Base-by-base conservation (phyloP, 53 echinoderm and acorn worm genomes). In the Paelopatides confundens region DNA sequence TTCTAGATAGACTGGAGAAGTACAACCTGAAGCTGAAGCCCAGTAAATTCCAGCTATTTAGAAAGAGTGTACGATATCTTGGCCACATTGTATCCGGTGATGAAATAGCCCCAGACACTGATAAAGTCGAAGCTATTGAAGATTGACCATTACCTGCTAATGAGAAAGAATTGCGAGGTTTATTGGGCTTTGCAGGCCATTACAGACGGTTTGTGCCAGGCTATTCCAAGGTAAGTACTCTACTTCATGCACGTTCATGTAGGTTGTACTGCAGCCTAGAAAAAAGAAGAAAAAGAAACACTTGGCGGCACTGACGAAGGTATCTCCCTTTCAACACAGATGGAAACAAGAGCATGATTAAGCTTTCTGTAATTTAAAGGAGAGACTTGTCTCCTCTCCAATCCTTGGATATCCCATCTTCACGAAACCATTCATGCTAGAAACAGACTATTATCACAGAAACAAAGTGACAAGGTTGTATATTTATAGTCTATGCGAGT, bases 21-120 rank as follows among this genome's bases (percentile, higher is more conserved):
- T 54, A 43, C 24, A 90, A 90, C 81, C 86, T 95, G 12, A 93
- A 93, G 77, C 83, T 90, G 17, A 92, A 94, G 63, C 87, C 81
- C 0, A 84, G 85, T 66, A 94, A 92, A 51, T 92, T 90, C 84
- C 77, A 90, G 46, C 76, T 89, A n/a, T 92, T 92, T 62, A 62
- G 77, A 38, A 30, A 78, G 69, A 69, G 76, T 21, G 50, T 92
- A 2, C 21, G 62, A 2, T 89, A 92, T 46, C 88, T 89, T 31
- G 89, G 89, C 0, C 89, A 92, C 50, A 71, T 91, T 38, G 91
- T 91, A 7, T 51, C 69, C 13, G 63, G 52, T 47, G 64, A 87
- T 0, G 87, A 87, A 46, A 71, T 82, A 9, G 58, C 82, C n/a
- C 89, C 89, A 15, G 88, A 92, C 38, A 69, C 92, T 31, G 92